These are phyloP conservation scores for Pseudomyrmex sp. DNA, from an alignment of 1,140 invertebrate species.

Conservation along the genomic window DNA sequence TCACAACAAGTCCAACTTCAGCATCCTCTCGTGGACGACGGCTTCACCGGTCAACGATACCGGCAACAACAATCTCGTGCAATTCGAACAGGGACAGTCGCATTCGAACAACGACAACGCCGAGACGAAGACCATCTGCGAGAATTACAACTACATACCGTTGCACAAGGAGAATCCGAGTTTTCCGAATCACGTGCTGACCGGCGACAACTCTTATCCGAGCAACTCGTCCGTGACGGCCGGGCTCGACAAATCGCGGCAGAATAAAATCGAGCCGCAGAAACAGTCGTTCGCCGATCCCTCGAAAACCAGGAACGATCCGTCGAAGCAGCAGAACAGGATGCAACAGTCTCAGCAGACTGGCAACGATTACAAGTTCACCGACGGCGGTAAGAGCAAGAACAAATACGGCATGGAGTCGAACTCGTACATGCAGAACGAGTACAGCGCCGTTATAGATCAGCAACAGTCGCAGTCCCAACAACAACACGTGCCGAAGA, in stretches of 20 bases:
- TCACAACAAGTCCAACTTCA: slow-evolving; percentile 84
- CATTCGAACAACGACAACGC: slow-evolving; percentile 71
- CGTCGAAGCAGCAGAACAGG: slow-evolving; percentile 65
- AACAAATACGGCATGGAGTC: slow-evolving; percentile 81
- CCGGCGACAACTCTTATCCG: slow-evolving; percentile 54
- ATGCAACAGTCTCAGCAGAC: slow-evolving; percentile 63
- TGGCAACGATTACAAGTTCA: slow-evolving; percentile 77
- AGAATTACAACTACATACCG: slow-evolving; percentile 80
- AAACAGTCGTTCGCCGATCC: slow-evolving; percentile 76
- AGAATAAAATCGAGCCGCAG: slow-evolving; percentile 70
- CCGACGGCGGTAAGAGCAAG: slow-evolving; percentile 77
- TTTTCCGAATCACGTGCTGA: slow-evolving; percentile 68
- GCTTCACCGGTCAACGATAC: slow-evolving; percentile 78
- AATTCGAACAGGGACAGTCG: slow-evolving; percentile 75
- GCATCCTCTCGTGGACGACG: slow-evolving; percentile 84
- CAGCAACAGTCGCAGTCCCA: slow-evolving; percentile 76
- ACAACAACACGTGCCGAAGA: slow-evolving; percentile 65
- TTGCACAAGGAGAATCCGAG: slow-evolving; percentile 79
- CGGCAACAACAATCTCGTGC: slow-evolving; percentile 72
- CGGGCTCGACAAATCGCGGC: slow-evolving; percentile 77
- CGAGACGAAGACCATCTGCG: slow-evolving; percentile 79
- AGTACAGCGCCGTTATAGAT: slow-evolving; percentile 74
- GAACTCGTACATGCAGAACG: slow-evolving; percentile 78
- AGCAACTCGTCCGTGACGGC: slow-evolving; percentile 42
- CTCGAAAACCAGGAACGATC: slow-evolving; percentile 75